Evolutionary conservation across 1,140 invertebrate genomes (phyloP), one percentile per base, ranked within the genome.

Genomic region (Drosophila parabipectinata): DNA sequence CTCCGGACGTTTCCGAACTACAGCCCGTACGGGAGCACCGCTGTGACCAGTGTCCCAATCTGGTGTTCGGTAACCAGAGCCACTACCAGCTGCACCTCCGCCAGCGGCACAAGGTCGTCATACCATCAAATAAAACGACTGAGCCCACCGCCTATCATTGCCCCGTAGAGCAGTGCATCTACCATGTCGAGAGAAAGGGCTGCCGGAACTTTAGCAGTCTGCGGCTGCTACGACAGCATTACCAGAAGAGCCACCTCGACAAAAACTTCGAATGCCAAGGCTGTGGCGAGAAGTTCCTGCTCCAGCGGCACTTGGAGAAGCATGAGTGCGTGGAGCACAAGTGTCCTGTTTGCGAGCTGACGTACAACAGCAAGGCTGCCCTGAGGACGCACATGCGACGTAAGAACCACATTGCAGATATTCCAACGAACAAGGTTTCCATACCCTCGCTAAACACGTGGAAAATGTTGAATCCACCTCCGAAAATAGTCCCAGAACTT

Each of bases 211-310:
- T 93, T 58, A 71, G 79, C 57, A 81, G 69, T 26, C 56, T 92
- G 0, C 92, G 92, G 21, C 54, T 79, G 7, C 50, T 93, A 37
- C 91, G 92, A 15, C 91, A 95, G 92, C 95, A 95, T 78, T 95
- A 94, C 68, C 90, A 94, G 45, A 95, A 95, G 85, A 93, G 93
- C 7, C 95, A 95, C 62, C 93, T 93, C 9, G 91, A 92, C 9
- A 95, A 94, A 89, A 92, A 78, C 6, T 93, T 92, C 73, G 74
- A 79, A 9, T 95, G 94, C 75, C 76, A 72, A 4, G 79, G 77
- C 21, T 95, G 95, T 64, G 75, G 92, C 1, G 94, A 94, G 77
- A 91, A 92, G 60, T 95, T 95, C 78, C 92, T 94, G 4, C 71
- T 95, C 93, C 80, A 93, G 93, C 28, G 81, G 89, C 47, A 88